A percentile compares a stretch with the other conserved stretches of the same genome.
Evolutionary conservation across 1,140 invertebrate genomes (phyloP).

Genomic region (Procambarus clarkii): DNA sequence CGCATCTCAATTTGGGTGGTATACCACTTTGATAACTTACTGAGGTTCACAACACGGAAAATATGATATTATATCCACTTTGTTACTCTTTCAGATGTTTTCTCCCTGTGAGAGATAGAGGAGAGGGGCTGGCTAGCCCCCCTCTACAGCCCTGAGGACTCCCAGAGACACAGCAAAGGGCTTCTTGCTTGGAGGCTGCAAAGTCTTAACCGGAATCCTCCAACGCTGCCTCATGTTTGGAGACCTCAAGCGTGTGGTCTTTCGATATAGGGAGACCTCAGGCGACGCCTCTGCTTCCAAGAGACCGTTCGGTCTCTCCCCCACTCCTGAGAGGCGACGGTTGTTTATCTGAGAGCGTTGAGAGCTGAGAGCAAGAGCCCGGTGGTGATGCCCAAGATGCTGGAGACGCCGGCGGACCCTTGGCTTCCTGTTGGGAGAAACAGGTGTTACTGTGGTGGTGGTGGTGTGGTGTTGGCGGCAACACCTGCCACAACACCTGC

Average conservation of each 20-base stretch:
- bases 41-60: neutral
- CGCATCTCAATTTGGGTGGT: neutral
- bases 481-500: too few species aligned
- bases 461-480: too few species aligned
- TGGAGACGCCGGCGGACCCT: neutral
- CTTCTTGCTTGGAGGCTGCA: neutral
- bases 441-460: neutral
- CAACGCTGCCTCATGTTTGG: neutral
- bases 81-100: neutral
- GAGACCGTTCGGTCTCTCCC: neutral
- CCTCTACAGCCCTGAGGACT: neutral
- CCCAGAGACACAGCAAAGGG: neutral
- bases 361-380: neutral
- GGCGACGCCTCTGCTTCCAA: neutral
- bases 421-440: slow-evolving; percentile 20
- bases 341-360: slow-evolving; percentile 42
- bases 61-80: neutral
- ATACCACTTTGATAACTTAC: neutral
- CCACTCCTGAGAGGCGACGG: neutral
- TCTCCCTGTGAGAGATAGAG: neutral
- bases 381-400: slow-evolving; percentile 23
- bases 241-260: neutral
- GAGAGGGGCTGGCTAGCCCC: neutral
- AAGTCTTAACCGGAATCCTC: neutral
- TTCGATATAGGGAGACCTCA: neutral